Base-by-base conservation (phyloP, 2,797 vertebrate species). In the Cebuella pygmaea region DNA sequence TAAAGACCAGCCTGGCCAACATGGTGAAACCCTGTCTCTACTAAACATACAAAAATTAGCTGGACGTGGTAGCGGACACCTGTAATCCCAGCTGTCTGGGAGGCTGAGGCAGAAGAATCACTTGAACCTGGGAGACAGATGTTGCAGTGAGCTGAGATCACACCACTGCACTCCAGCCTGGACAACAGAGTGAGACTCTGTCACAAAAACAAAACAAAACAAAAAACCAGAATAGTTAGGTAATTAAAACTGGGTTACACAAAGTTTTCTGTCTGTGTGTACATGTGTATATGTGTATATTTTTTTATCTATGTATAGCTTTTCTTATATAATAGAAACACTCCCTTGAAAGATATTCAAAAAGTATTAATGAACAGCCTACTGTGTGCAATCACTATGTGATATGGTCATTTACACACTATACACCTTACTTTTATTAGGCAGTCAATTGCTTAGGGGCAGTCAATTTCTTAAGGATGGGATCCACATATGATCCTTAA, bases 241-340 rank as follows among this genome's bases (percentile, higher is more conserved):
- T 76, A 78, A 94, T 79, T 4, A 90, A 86, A 94, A 92, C 88
- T 44, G 50, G 26, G 30, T 61, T 87, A 82, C 39, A 87, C 36
- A 78, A 87, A 89, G 61, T 7, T 15, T 4, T n/a, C 27, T 36
- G 36, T 78, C 9, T 59, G 14, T 75, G 2, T 39, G 27, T 36
- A 11, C 59, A 41, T 7, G 7, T 4, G 13, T 80, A 3, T 41
- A 22, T n/a, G 50, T 7, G 30, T 13, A 24, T 14, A 59, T n/a
- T 78, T 88, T 50, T 36, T 41, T 39, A 61, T 13, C 27, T 36
- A 72, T 72, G 19, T 55, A 39, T 75, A 27, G 15, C 9, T 87
- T 92, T 92, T 90, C 27, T 82, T 64, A 84, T 15, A 17, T 94
- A 94, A 81, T 20, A 70, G 55, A 82, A 81, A 88, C 72, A 46